Base-by-base conservation (phyloP, 2,113 vertebrate genomes). In the Dicentrarchus labrax region DNA sequence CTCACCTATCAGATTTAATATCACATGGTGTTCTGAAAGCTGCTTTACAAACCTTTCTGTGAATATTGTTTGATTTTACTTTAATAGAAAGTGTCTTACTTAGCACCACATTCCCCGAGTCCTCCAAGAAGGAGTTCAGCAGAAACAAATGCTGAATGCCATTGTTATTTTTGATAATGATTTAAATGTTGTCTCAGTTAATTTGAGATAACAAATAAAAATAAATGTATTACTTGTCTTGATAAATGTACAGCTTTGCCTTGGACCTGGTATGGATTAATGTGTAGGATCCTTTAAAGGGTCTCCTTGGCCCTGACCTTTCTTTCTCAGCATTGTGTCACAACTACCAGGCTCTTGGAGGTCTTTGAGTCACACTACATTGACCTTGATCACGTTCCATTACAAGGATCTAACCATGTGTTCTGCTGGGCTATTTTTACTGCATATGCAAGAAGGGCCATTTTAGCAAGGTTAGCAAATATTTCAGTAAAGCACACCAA, bases 321-420 rank as follows among this genome's bases (percentile, higher is more conserved):
- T 47, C 47, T 39, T 15, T 61, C 53, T 72, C 7, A 43, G n/a
- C 22, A 39, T 71, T 65, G 45, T 16, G 3, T 88, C 84, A 76
- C 38, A 62, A 43, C 3, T 36, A 2, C 30, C 30, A 36, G 48
- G 53, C 59, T 62, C 36, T 43, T 56, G 53, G 59, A 81, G 56
- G 59, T 75, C 43, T n/a, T 62, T 64, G 57, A 80, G 75, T 47
- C 71, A 39, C 72, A 56, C 76, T 72, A 60, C 57, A 59, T 5
- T 79, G 86, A 89, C 86, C 86, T 83, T 87, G 67, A 69, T 87
- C 85, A 86, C 54, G 13, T 89, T 89, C 66, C 84, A 76, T 84
- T 77, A 76, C 76, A 22, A 69, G 57, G 73, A 71, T 72, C 53
- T 62, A 22, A 70, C 39, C 17, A 4, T 51, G 36, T 38, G 64